A percentile compares a stretch with the other conserved stretches of the same genome.
These are phyloP conservation scores for Pimephales promelas DNA, from an alignment of 2,113 vertebrate genomes.

Conservation along the genomic window DNA sequence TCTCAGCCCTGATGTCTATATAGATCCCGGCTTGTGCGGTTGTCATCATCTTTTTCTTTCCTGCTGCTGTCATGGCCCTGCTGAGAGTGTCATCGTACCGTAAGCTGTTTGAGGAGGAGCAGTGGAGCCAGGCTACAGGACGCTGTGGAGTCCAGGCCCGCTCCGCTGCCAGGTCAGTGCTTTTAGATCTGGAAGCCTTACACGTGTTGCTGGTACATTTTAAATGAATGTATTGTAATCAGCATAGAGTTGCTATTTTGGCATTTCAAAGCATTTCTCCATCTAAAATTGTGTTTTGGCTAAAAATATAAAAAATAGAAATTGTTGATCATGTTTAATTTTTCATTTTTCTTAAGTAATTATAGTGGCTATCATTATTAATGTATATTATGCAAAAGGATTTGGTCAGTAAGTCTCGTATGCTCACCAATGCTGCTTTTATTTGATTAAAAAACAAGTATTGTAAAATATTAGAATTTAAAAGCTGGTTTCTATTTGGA, in stretches of 20 bases:
- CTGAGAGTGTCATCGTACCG: conserved; percentile 78
- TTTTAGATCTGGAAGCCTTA: no score
- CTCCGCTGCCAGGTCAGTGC: conserved; percentile 65
- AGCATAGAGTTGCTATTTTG: not conserved
- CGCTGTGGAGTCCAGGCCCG: conserved; percentile 61
- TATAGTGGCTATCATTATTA: not conserved
- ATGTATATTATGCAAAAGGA: not conserved
- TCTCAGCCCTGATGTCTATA: conserved; percentile 63
- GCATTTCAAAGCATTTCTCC: not conserved
- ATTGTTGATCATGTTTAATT: no score
- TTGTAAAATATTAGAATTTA: not conserved
- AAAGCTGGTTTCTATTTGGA: not conserved
- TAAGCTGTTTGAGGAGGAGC: conserved; percentile 68
- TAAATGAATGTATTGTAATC: not conserved
- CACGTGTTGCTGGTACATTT: not conserved
- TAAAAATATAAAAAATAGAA: not conserved
- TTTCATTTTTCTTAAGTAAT: not conserved
- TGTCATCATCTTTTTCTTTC: conserved; percentile 41
- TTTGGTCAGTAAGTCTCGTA: not conserved
- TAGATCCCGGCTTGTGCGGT: conserved; percentile 49
- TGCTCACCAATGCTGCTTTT: not conserved
- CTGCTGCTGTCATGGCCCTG: conserved; percentile 64
- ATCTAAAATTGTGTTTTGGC: not conserved
- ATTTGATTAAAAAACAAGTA: not conserved
- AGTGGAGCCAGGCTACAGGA: conserved; percentile 58